Evolutionary conservation across 2,113 vertebrate species (phyloP).

Genomic region (Tretioscincus oriximinensis): DNA sequence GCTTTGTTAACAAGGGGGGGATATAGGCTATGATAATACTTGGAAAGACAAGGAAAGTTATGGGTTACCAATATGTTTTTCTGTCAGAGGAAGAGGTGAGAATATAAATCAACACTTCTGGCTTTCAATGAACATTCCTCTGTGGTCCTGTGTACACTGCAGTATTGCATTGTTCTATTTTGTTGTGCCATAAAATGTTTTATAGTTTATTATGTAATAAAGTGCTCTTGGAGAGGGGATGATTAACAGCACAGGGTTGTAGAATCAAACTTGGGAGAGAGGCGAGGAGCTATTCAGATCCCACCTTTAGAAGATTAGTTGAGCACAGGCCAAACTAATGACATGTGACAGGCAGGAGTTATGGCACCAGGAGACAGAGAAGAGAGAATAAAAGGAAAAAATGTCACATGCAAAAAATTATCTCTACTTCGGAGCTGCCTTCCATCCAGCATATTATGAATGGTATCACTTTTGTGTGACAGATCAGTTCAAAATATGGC

Average conservation of each 20-base stretch:
- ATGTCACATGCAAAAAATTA: too few species aligned
- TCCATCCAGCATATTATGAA: too few species aligned
- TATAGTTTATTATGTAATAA: background rate
- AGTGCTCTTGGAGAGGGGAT: background rate
- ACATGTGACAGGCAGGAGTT: too few species aligned
- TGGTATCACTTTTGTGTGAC: too few species aligned
- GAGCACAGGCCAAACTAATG: too few species aligned
- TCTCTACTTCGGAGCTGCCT: too few species aligned
- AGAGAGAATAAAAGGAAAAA: too few species aligned
- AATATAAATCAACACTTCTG: background rate
- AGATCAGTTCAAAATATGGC: too few species aligned
- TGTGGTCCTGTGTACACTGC: background rate
- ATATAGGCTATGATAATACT: conserved; percentile 9
- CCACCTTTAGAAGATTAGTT: too few species aligned
- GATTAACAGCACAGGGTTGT: background rate
- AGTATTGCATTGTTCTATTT: background rate
- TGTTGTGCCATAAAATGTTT: background rate
- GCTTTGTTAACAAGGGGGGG: conserved; percentile 14
- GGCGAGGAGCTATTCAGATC: background rate
- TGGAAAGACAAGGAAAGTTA: conserved; percentile 5
- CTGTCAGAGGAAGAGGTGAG: background rate
- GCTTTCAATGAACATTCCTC: background rate
- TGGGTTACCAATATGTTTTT: background rate
- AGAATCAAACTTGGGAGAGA: background rate
- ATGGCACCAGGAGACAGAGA: too few species aligned